phyloP scores from a whole-genome alignment of 2,113 vertebrate species.

The Phrynocephalus versicolor region DNA sequence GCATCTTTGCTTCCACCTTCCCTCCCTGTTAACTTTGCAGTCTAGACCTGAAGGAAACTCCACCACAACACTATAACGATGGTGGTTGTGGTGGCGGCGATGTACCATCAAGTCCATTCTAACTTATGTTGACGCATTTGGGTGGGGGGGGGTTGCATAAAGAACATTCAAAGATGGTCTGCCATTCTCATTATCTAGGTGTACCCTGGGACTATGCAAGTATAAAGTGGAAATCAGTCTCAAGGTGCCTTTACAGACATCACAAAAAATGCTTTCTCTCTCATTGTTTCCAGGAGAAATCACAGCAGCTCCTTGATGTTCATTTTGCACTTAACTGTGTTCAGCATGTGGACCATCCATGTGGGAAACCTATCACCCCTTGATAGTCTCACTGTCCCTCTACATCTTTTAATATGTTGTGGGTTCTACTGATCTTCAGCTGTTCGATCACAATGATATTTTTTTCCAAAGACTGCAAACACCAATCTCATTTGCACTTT shows the following conservation, averaged over 20 bases:
- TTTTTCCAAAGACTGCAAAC: not conserved
- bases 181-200: too few species aligned
- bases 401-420: not conserved
- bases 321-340: not conserved
- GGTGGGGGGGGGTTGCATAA: too few species aligned
- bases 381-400: not conserved
- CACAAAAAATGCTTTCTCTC: not conserved
- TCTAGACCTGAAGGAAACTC: not conserved
- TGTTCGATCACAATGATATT: not conserved
- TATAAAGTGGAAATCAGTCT: not conserved
- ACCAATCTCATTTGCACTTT: not conserved
- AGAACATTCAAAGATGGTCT: too few species aligned
- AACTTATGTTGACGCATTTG: too few species aligned
- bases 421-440: not conserved
- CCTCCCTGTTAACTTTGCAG: not conserved
- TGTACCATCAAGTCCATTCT: too few species aligned
- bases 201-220: not conserved
- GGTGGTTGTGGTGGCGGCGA: too few species aligned
- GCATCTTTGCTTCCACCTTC: not conserved
- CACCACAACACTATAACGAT: not conserved
- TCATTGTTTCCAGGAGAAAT: not conserved
- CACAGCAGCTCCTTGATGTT: not conserved
- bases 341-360: slow-evolving; percentile 8
- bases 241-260: not conserved
- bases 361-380: not conserved